Evolutionary conservation across 2,888 invertebrate species (phyloP).

Genomic region (Oeneis ivallda): DNA sequence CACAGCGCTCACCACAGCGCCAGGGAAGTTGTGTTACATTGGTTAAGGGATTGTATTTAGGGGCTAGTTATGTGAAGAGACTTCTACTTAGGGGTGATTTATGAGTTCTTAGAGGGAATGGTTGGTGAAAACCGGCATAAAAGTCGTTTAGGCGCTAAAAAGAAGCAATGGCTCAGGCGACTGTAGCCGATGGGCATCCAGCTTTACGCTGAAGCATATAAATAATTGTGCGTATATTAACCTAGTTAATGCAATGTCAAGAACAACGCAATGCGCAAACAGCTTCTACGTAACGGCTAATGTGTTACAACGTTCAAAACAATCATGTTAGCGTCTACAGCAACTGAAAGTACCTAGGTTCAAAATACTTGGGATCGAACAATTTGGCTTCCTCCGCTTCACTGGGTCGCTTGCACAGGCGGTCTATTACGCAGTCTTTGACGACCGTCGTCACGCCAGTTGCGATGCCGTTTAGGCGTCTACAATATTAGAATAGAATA

Average conservation of each 20-base stretch:
- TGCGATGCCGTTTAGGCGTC: conserved; percentile 86
- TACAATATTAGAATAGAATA: conserved; percentile 48
- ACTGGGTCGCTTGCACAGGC: conserved; percentile 76
- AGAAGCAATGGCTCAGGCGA: background rate
- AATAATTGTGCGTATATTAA: too few species aligned
- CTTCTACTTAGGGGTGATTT: too few species aligned
- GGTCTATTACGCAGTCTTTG: conserved; percentile 85
- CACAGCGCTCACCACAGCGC: too few species aligned
- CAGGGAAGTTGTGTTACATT: too few species aligned
- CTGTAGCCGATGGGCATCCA: background rate
- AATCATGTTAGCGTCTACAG: conserved; percentile 58
- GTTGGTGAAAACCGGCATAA: background rate
- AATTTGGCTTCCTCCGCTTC: conserved; percentile 69
- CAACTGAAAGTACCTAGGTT: conserved; percentile 83
- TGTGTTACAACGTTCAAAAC: background rate
- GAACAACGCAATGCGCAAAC: background rate
- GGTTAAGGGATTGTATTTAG: too few species aligned
- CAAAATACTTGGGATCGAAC: conserved; percentile 84
- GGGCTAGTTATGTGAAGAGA: too few species aligned
- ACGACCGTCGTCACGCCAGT: conserved; percentile 86
- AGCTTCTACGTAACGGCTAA: background rate
- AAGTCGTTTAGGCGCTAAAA: background rate
- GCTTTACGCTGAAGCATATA: too few species aligned
- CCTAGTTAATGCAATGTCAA: background rate
- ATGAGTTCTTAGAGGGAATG: too few species aligned